phyloP scores from a whole-genome alignment of 2,113 vertebrate genomes.

The Cheirogaleus medius region DNA sequence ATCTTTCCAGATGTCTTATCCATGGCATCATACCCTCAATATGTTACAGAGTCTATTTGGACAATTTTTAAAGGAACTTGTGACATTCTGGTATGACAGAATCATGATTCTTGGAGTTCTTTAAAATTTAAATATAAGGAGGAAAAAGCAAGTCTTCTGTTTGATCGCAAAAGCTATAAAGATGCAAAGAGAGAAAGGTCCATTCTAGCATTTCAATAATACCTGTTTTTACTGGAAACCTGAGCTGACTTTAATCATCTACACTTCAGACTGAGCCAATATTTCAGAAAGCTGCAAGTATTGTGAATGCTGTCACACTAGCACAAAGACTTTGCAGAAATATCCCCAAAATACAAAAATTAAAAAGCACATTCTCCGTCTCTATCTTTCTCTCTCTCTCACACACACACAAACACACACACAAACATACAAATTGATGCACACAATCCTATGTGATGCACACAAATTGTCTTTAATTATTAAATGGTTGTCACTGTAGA shows the following conservation, averaged over 20 bases:
- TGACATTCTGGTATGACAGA: not conserved
- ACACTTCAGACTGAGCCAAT: not conserved
- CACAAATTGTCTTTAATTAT: not conserved
- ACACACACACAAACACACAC: not conserved
- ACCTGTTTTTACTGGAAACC: conserved; percentile 30
- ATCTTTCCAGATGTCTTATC: not conserved
- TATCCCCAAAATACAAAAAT: not conserved
- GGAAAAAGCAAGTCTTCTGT: conserved; percentile 6
- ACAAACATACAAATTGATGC: not conserved
- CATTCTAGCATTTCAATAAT: not conserved
- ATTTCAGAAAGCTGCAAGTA: not conserved
- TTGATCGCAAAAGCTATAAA: not conserved
- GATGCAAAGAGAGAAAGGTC: conserved; percentile 9
- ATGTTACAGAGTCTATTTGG: not conserved
- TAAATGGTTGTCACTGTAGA: not conserved
- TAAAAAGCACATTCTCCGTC: not conserved
- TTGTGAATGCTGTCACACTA: not conserved
- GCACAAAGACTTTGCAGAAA: not conserved
- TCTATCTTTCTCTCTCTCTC: accelerated
- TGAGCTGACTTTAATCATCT: conserved; percentile 34
- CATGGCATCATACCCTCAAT: not conserved
- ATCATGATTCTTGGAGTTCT: not conserved
- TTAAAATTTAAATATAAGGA: conserved; percentile 52
- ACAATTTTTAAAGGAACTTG: not conserved
- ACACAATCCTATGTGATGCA: not conserved